Evolutionary conservation across 2,888 invertebrate species (phyloP).

Genomic region (Cosmia trapezina): DNA sequence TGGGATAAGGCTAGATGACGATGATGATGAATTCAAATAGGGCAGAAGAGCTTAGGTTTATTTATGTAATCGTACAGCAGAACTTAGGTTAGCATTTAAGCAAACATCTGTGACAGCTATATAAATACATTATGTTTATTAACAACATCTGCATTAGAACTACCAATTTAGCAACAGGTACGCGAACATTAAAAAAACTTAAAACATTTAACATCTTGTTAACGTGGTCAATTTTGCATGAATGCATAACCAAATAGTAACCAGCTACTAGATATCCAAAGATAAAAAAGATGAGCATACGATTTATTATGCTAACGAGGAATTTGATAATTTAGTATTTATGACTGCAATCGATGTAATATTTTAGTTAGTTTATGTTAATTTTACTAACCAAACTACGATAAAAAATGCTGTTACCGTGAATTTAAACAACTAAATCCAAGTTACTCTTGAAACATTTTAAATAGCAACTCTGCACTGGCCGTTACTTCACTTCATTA

Average conservation of each 20-base stretch:
- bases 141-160: neutral
- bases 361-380: neutral
- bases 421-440: neutral
- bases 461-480: neutral
- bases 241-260: neutral
- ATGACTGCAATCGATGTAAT: constrained; percentile 14
- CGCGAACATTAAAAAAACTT: neutral
- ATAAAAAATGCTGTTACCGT: neutral
- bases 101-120: constrained; percentile 2
- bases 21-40: neutral
- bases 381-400: neutral
- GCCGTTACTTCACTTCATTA: neutral
- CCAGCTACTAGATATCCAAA: neutral
- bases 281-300: neutral
- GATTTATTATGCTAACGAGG: neutral
- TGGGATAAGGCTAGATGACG: too few species aligned
- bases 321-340: constrained; percentile 7
- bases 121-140: neutral
- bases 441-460: neutral
- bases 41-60: neutral
- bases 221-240: neutral
- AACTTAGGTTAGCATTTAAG: constrained; percentile 1
- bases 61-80: neutral
- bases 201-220: neutral
- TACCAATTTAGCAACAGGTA: neutral